Evolutionary conservation across 2,113 vertebrate genomes (phyloP).

Genomic region (Amblyornis subalaris): DNA sequence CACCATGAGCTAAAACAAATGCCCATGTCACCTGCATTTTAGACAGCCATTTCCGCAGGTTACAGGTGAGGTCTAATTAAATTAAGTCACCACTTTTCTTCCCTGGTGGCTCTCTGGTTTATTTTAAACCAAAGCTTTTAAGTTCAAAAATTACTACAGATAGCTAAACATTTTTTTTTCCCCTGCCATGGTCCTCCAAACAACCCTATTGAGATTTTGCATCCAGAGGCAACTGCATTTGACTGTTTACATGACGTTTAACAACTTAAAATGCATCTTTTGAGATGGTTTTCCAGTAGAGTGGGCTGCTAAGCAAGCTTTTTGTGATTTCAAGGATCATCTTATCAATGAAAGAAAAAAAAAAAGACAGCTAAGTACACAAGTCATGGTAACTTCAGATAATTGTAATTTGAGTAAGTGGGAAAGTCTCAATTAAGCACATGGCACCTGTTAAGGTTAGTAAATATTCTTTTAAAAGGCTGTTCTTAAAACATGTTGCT

Average conservation of each 20-base stretch:
- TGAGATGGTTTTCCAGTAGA: background rate
- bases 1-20: background rate
- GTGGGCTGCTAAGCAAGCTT: background rate
- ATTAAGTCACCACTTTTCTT: background rate
- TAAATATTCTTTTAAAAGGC: background rate
- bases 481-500: background rate
- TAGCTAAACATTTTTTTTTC: background rate
- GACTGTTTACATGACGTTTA: background rate
- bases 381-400: background rate
- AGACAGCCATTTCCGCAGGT: background rate
- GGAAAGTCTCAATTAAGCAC: background rate
- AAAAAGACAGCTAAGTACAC: background rate
- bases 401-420: background rate
- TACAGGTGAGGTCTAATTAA: background rate
- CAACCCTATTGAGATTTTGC: background rate
- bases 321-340: background rate
- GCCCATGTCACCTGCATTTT: background rate
- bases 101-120: background rate
- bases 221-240: background rate
- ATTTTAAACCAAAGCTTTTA: constrained; percentile 17
- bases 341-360: background rate
- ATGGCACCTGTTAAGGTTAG: background rate
- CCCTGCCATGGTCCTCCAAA: background rate
- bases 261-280: background rate
- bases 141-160: background rate